Evolutionary conservation across 2,113 vertebrate species (phyloP).

Genomic region (Passer montanus): DNA sequence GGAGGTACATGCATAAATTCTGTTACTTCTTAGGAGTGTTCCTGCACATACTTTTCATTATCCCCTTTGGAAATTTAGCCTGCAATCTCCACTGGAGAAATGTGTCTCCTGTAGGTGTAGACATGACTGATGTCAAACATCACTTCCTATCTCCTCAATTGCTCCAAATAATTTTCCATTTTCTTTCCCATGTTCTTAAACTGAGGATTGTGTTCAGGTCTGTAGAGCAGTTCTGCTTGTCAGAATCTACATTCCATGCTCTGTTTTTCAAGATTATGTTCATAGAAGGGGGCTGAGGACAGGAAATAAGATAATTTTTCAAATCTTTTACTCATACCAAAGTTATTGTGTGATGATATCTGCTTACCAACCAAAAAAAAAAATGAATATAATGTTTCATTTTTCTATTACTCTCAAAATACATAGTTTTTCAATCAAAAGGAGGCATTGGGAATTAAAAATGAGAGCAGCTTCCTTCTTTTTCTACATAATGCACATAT

Average conservation of each 20-base stretch:
- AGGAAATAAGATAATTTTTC: not conserved
- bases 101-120: not conserved
- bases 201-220: not conserved
- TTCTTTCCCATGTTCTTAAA: not conserved
- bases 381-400: not conserved
- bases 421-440: not conserved
- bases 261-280: not conserved
- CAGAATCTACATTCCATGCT: not conserved
- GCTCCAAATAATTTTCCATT: not conserved
- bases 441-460: not conserved
- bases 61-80: slow-evolving; percentile 3
- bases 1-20: slow-evolving; percentile 39
- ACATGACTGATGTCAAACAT: slow-evolving; percentile 8
- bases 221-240: not conserved
- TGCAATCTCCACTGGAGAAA: not conserved
- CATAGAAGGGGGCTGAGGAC: not conserved
- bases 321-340: not conserved
- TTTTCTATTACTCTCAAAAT: not conserved
- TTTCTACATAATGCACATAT: not conserved
- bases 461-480: not conserved
- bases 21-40: slow-evolving; percentile 23
- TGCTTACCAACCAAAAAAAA: not conserved
- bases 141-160: not conserved
- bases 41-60: not conserved
- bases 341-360: not conserved